Base-by-base conservation (phyloP, 1,140 invertebrate genomes). In the Pogonus chalceus region DNA sequence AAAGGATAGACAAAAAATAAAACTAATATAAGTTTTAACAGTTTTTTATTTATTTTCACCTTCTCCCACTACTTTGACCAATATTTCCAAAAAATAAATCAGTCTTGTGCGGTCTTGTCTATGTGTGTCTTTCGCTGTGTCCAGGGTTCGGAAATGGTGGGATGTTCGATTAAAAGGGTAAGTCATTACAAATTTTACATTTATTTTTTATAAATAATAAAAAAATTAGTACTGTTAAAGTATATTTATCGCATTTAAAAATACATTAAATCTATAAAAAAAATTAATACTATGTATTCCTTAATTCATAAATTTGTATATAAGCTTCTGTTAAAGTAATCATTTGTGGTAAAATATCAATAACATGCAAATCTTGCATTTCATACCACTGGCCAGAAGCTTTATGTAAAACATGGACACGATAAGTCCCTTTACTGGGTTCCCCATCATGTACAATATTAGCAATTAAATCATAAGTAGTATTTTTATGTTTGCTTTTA, bases 381-480 rank as follows among this genome's bases (percentile, higher is more conserved):
- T 99, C 96, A 68, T 95, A 87, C 85, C 84, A 88, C 64, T 87
- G 83, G 1, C 83, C 82, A 35, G 83, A 84, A 51, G 92, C 91
- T 76, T 94, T 92, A 65, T 99, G 96, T 35, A 98, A 75, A 46
- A 98, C 86, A 69, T 99, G 96, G 12, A 92, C 91, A 57, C 95
- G 81, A 72, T 98, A 99, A 0, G 91, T 96, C 14, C 92, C 92
- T 66, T 91, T 85, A 47, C 84, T 85, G 12, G 96, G 94, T 62
- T 95, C 90, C 7, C 96, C 96, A 67, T 99, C 97, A 66, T 99
- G 97, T 4, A 99, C 92, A 62, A 99, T 92, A 69, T 99, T 99
- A 0, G 94, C 95, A 20, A 98, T 85, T 24, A 99, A 76, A 76
- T 99, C 95, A 66, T 99, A 99, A 55, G 75, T 76, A 0, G 85